A percentile compares a stretch with the other conserved stretches of the same genome.
Conservation (phyloP, 2,797 vertebrate species). For the Sebastiscus tertius region DNA sequence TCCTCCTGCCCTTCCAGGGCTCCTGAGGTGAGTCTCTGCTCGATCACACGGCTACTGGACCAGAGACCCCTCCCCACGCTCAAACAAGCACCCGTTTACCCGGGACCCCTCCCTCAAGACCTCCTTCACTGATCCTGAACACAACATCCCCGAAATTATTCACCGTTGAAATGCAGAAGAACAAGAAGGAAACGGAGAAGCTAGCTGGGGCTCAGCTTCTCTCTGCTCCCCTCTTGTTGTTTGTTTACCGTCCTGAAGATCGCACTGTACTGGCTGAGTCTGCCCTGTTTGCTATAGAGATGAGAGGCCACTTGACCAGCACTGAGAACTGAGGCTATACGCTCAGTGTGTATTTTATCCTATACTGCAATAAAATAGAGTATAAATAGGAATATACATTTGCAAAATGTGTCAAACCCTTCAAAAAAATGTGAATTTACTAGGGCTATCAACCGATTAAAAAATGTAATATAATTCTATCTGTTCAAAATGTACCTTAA, state of each 20-base stretch:
- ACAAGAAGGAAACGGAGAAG: neutral
- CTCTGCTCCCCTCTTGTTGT: constrained; percentile 4
- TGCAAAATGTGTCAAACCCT: neutral
- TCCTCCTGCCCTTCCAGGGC: neutral
- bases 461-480: too few species aligned
- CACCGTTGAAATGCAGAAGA: constrained; percentile 42
- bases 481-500: too few species aligned
- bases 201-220: neutral
- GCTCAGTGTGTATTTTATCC: neutral
- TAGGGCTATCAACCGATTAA: too few species aligned
- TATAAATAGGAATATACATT: neutral
- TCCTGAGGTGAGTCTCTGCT: constrained; percentile 17
- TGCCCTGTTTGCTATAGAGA: constrained; percentile 37
- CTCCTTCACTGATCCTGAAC: constrained; percentile 35
- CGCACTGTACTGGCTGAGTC: constrained; percentile 5
- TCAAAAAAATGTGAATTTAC: neutral
- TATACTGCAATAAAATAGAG: neutral
- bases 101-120: neutral
- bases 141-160: constrained; percentile 14
- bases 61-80: neutral
- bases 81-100: constrained; percentile 31
- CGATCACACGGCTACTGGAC: constrained; percentile 30
- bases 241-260: constrained; percentile 24
- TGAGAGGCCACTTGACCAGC: constrained; percentile 45
- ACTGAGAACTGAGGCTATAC: neutral